Evolutionary conservation across 2,113 vertebrate genomes (phyloP), one percentile per base, ranked within the genome.

Genomic region (Centropristis striata): DNA sequence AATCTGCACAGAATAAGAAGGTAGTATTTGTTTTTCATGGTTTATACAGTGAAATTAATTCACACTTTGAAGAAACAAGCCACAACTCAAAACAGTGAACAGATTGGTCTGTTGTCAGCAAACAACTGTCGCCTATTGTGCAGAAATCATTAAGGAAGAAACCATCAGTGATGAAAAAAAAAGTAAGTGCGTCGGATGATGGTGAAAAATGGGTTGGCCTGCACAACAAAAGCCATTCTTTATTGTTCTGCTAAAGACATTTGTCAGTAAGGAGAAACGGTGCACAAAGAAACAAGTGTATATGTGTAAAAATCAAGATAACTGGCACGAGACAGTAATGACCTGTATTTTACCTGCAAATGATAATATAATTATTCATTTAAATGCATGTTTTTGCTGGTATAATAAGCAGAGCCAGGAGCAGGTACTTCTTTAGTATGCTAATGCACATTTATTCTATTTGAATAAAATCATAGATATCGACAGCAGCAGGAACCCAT

Each of bases 341-440:
- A 15, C 20, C 47, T 28, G 2, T 25, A 49, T 75, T 69, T 71
- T 44, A 60, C 69, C 25, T 64, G 42, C 32, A 83, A 63, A 68
- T 71, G 32, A 63, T 46, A 50, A 57, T 58, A 80, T 74, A 75
- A 71, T 83, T 41, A 54, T 41, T 88, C 49, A 90, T 88, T 80
- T 87, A 86, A 88, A 88, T 88, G 69, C 78, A 83, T 61, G 50
- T 69, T 86, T 80, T 54, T 70, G 55, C 58, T 37, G 75, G 75
- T 69, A 68, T 68, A 21, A 59, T 37, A 28, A 50, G 20, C 37
- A 64, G 39, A 69, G 61, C 36, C 69, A 28, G 66, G 50, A 75
- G 68, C 32, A 55, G 69, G 47, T 36, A 71, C 47, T 72, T 67
- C 37, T 71, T 83, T 71, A 28, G 32, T 80, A 84, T 87, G 75